phyloP scores from a whole-genome alignment of 1,140 invertebrate genomes.

The Sycophaga agraensis region DNA sequence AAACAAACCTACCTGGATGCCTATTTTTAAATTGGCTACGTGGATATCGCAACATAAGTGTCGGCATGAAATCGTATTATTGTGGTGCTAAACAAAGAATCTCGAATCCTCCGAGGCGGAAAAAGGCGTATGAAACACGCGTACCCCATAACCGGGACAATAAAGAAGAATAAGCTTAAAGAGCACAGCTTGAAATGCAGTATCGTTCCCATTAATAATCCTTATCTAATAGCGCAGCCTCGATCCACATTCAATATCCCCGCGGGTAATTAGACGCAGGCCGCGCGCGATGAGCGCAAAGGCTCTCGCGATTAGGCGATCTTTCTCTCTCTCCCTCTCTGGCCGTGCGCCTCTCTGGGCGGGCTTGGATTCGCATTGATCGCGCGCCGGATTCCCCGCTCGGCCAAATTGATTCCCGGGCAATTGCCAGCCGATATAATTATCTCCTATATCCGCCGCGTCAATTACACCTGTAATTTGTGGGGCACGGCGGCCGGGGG shows the following conservation, averaged over 20 bases:
- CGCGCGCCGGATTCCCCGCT: not conserved
- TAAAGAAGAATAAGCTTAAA: too few relatives aligned
- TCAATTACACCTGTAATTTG: constrained; percentile 30
- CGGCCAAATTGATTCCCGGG: constrained; percentile 23
- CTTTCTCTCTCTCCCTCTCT: too few relatives aligned
- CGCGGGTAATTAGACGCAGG: not conserved
- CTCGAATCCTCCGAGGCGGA: too few relatives aligned
- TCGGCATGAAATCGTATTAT: too few relatives aligned
- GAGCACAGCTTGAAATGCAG: not conserved
- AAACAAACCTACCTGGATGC: too few relatives aligned
- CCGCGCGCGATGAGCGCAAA: not conserved
- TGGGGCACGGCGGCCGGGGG: not conserved
- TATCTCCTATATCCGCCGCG: constrained; percentile 19
- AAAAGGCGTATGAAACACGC: too few relatives aligned
- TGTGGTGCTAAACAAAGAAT: too few relatives aligned
- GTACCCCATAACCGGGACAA: too few relatives aligned
- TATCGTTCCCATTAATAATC: constrained; percentile 4
- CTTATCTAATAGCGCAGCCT: constrained; percentile 1
- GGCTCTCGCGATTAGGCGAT: not conserved
- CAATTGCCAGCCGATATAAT: constrained; percentile 18
- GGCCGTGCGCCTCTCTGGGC: not conserved
- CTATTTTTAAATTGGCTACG: too few relatives aligned
- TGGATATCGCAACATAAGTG: too few relatives aligned
- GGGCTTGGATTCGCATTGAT: constrained; percentile 8
- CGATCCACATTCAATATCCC: constrained; percentile 8